These are phyloP conservation scores for Laterallus jamaicensis DNA, from an alignment of 2,113 vertebrate genomes.

Conservation along the genomic window DNA sequence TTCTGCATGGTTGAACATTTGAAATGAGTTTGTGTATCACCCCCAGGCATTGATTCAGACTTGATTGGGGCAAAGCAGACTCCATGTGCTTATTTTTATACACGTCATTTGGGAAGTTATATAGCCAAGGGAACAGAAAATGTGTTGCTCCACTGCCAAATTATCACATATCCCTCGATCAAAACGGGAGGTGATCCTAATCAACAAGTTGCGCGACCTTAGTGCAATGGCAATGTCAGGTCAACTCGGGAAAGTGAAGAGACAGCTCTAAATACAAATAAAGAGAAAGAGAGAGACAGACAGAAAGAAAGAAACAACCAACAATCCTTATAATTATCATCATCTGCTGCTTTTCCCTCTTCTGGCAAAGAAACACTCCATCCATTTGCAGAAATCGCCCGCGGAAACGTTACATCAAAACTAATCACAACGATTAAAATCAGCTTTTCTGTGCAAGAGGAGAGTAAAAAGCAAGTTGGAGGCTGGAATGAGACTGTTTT, in stretches of 20 bases:
- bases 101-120: constrained; percentile 89
- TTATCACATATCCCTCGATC: constrained; percentile 78
- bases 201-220: constrained; percentile 93
- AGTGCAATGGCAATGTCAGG: constrained; percentile 70
- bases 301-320: constrained; percentile 84
- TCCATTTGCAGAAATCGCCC: constrained; percentile 98
- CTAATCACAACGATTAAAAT: constrained; percentile 99
- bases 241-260: constrained; percentile 75
- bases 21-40: constrained; percentile 94
- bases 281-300: constrained; percentile 49
- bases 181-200: constrained; percentile 78
- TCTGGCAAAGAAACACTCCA: constrained; percentile 99
- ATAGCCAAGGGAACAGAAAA: constrained; percentile 82
- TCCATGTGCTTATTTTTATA: constrained; percentile 93
- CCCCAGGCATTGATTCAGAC: constrained; percentile 91
- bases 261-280: constrained; percentile 72
- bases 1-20: constrained; percentile 98
- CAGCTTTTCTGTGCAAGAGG: constrained; percentile 96
- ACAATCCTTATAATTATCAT: constrained; percentile 99
- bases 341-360: constrained; percentile 96
- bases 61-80: constrained; percentile 94
- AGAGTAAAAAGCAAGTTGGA: constrained; percentile 92
- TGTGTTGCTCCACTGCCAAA: constrained; percentile 78
- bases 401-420: constrained; percentile 99
- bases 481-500: constrained; percentile 86